Conservation (phyloP, 2,888 invertebrate genomes). For the Meloe dianella region DNA sequence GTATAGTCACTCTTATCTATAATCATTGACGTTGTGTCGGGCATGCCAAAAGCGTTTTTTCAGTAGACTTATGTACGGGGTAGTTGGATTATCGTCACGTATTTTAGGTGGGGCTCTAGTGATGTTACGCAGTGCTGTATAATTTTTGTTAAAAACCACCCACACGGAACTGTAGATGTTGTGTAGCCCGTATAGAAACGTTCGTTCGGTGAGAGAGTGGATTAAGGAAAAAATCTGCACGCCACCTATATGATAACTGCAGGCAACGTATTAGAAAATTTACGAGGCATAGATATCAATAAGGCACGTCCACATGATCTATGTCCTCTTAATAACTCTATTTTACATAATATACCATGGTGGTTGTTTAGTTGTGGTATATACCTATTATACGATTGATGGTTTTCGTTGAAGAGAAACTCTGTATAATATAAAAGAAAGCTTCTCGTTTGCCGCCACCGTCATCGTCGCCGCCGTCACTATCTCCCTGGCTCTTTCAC, state of each 20-base stretch:
- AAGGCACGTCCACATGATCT: slow-evolving; percentile 48
- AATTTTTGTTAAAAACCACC: slow-evolving; percentile 37
- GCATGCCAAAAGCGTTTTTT: slow-evolving; percentile 39
- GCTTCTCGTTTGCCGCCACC: not conserved
- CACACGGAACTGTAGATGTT: slow-evolving; percentile 40
- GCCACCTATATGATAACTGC: slow-evolving; percentile 38
- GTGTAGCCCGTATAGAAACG: slow-evolving; percentile 18
- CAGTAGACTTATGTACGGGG: too few species aligned
- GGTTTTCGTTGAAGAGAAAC: slow-evolving; percentile 18
- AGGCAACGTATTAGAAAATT: slow-evolving; percentile 39
- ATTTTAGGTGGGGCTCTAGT: not conserved
- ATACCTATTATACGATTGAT: slow-evolving; percentile 26
- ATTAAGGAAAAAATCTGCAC: slow-evolving; percentile 30
- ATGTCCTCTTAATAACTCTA: slow-evolving; percentile 50
- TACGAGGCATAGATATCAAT: slow-evolving; percentile 49
- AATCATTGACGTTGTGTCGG: slow-evolving; percentile 37
- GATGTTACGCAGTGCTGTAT: slow-evolving; percentile 31
- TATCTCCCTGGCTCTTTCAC: slow-evolving; percentile 11
- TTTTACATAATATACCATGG: slow-evolving; percentile 43
- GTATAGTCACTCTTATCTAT: slow-evolving; percentile 35
- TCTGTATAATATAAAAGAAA: not conserved
- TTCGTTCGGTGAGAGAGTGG: not conserved
- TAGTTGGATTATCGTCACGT: not conserved
- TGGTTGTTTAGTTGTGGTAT: slow-evolving; percentile 32
- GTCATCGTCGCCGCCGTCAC: slow-evolving; percentile 31